Evolutionary conservation across 2,888 invertebrate genomes (phyloP), one percentile per base, ranked within the genome.

Genomic region (Octonoba sinensis): DNA sequence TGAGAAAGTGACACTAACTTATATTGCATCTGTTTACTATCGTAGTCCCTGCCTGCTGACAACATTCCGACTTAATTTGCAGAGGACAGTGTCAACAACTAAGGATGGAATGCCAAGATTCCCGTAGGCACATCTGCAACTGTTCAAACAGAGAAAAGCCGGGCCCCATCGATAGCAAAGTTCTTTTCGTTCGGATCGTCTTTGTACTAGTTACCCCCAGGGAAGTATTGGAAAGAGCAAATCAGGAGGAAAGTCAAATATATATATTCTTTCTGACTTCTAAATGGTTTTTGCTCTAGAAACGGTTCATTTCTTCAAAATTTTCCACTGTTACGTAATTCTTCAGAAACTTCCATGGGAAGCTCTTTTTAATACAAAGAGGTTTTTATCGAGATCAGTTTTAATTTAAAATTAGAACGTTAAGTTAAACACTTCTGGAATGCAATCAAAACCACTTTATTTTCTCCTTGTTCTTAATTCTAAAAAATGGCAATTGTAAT

Each of bases 81-180:
- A 73, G 79, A 78, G 72, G 70, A 67, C 72, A 72, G 73, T 79
- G 79, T 79, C 79, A 79, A 79, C 79, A 79, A 67, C 49, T 18
- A 44, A 65, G 22, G 70, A 24, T 59, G 71, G 51, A 62, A 71
- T 24, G 65, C 57, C 78, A 22, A 47, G n/a, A 20, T 36, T 65
- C 66, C 71, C 78, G 18, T 54, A 67, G 79, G 79, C 79, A 47
- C 79, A 79, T 79, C 73, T 79, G 79, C 79, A 79, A 72, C 73
- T 73, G 79, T 79, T 79, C 79, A 79, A 79, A 79, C 79, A 79
- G 54, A 72, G 71, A 56, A 24, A 65, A 49, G 20, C 59, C 60
- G 59, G 51, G 71, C 36, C 54, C 16, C 59, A 78, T 79, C 79
- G 73, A 73, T 73, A 73, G 66, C 60, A 67, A 79, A 79, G 65